phyloP scores from a whole-genome alignment of 1,140 invertebrate genomes.

The Drusus annulatus region DNA sequence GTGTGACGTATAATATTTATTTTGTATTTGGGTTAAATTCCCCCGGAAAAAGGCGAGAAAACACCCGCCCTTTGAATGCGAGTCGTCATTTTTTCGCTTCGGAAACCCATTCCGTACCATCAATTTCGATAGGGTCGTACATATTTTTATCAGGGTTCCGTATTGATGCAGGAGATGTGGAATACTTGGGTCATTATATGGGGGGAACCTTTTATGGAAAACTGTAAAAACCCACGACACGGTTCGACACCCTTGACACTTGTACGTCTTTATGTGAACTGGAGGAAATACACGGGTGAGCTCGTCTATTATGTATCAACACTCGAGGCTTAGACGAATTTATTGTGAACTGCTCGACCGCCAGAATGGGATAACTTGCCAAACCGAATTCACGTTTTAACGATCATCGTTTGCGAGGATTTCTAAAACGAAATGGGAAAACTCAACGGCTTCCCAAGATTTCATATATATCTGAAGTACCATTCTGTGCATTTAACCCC shows the following conservation, averaged over 20 bases:
- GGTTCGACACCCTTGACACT: constrained; percentile 51
- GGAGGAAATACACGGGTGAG: constrained; percentile 27
- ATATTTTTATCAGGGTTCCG: constrained; percentile 51
- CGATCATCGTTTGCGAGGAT: neutral
- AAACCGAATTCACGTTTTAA: constrained; percentile 8
- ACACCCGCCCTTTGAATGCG: constrained; percentile 36
- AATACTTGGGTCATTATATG: constrained; percentile 50
- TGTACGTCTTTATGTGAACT: constrained; percentile 51
- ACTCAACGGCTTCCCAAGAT: no score
- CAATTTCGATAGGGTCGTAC: constrained; percentile 52
- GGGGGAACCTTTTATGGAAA: constrained; percentile 54
- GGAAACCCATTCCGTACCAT: constrained; percentile 52
- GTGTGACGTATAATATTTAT: no score
- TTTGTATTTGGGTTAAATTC: no score
- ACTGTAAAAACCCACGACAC: constrained; percentile 53
- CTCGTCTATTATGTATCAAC: constrained; percentile 53
- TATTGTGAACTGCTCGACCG: constrained; percentile 35
- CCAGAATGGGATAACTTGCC: constrained; percentile 1
- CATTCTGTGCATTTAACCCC: no score
- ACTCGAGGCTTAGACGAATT: constrained; percentile 47
- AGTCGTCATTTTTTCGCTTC: constrained; percentile 51
- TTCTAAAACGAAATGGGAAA: no score
- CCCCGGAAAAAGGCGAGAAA: neutral
- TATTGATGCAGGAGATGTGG: constrained; percentile 41
- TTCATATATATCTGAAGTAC: no score